Conservation (phyloP, 2,797 vertebrate species). For the Limosa lapponica region DNA sequence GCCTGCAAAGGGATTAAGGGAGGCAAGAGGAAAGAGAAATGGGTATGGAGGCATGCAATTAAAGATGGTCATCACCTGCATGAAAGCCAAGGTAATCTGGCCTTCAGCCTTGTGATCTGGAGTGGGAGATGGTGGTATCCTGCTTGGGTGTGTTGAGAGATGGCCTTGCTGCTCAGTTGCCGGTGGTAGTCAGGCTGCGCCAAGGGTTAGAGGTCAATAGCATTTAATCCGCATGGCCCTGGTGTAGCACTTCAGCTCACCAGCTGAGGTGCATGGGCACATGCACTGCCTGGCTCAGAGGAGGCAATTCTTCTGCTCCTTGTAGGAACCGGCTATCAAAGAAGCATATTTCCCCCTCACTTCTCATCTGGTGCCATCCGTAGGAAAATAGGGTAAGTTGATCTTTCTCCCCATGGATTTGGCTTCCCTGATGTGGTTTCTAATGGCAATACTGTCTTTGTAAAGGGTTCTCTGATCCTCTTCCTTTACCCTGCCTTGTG, state of each 20-base stretch:
- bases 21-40: neutral
- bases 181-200: neutral
- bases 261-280: neutral
- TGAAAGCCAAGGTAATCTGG: neutral
- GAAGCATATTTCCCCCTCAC: neutral
- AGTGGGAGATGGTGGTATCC: neutral
- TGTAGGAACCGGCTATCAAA: neutral
- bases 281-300: neutral
- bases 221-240: neutral
- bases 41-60: neutral
- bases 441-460: neutral
- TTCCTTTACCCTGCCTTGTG: neutral
- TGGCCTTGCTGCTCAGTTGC: neutral
- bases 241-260: neutral
- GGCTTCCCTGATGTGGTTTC: neutral
- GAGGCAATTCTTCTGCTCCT: neutral
- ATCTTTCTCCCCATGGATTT: neutral
- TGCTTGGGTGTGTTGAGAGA: neutral
- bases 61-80: accelerated
- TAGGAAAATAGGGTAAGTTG: neutral
- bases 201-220: neutral
- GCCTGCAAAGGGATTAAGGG: neutral
- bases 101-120: neutral
- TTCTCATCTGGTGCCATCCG: neutral
- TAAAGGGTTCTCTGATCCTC: neutral